Conservation (phyloP, 2,888 invertebrate species). For the Abrostola tripartita region DNA sequence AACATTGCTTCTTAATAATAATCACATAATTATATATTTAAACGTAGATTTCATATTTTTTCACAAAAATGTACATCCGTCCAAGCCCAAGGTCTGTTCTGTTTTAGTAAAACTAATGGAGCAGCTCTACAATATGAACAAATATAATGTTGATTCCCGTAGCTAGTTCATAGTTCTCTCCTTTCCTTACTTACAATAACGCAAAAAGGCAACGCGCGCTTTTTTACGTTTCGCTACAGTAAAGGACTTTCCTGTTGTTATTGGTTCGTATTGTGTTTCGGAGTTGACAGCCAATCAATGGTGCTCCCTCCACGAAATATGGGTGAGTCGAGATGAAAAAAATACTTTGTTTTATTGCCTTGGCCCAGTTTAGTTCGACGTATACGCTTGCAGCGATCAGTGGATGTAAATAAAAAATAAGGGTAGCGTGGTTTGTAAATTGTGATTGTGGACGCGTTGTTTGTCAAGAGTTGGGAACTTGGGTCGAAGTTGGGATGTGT, state of each 20-base stretch:
- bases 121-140: too few species aligned
- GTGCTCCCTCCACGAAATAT: conserved; percentile 59
- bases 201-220: conserved; percentile 54
- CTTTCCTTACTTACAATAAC: conserved; percentile 34
- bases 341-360: conserved; percentile 58
- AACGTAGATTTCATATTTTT: too few species aligned
- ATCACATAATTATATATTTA: too few species aligned
- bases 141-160: too few species aligned
- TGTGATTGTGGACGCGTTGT: conserved; percentile 34
- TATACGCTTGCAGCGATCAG: conserved; percentile 41
- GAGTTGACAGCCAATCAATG: conserved; percentile 72
- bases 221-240: conserved; percentile 64
- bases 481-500: conserved; percentile 9
- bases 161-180: neutral
- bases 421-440: conserved; percentile 32
- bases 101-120: too few species aligned
- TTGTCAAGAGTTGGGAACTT: conserved; percentile 36
- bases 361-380: conserved; percentile 16
- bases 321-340: conserved; percentile 56
- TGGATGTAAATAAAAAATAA: conserved; percentile 37
- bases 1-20: too few species aligned
- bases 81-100: too few species aligned
- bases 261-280: conserved; percentile 63
- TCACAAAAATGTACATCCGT: too few species aligned
- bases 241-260: conserved; percentile 63